Conservation (phyloP, 2,113 vertebrate genomes). For the Takifugu bimaculatus region DNA sequence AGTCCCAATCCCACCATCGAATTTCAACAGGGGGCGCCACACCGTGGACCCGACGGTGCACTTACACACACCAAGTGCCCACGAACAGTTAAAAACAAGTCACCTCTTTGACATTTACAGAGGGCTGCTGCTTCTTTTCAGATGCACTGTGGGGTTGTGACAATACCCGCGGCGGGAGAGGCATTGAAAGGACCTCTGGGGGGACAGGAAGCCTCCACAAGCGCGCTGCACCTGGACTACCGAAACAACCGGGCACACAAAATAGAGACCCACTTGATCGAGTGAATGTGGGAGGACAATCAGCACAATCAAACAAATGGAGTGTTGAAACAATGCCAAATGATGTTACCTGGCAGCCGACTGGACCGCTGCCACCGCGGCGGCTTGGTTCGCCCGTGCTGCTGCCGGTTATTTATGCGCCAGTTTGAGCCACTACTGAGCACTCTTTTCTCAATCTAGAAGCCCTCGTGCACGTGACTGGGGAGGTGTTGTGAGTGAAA, state of each 20-base stretch:
- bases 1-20: too few species aligned
- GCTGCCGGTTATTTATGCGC: constrained; percentile 37
- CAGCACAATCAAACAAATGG: constrained; percentile 63
- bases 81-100: constrained; percentile 69
- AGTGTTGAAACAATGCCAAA: constrained; percentile 64
- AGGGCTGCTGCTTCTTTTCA: constrained; percentile 68
- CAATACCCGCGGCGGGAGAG: constrained; percentile 64
- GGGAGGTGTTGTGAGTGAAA: constrained; percentile 43
- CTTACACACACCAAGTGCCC: constrained; percentile 23
- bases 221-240: constrained; percentile 66
- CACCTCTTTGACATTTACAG: constrained; percentile 69
- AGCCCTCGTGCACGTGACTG: not conserved
- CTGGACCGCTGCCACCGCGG: constrained; percentile 44
- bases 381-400: constrained; percentile 27
- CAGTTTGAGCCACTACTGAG: constrained; percentile 25
- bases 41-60: constrained; percentile 24
- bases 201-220: constrained; percentile 63
- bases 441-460: constrained; percentile 33
- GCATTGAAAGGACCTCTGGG: constrained; percentile 62
- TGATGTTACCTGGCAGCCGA: constrained; percentile 67
- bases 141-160: constrained; percentile 64
- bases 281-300: constrained; percentile 63
- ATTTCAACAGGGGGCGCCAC: constrained; percentile 55
- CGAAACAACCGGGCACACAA: constrained; percentile 56
- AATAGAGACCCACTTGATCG: constrained; percentile 65